Conservation (phyloP, 2,888 invertebrate species). For the Pseudococcus viburni region DNA sequence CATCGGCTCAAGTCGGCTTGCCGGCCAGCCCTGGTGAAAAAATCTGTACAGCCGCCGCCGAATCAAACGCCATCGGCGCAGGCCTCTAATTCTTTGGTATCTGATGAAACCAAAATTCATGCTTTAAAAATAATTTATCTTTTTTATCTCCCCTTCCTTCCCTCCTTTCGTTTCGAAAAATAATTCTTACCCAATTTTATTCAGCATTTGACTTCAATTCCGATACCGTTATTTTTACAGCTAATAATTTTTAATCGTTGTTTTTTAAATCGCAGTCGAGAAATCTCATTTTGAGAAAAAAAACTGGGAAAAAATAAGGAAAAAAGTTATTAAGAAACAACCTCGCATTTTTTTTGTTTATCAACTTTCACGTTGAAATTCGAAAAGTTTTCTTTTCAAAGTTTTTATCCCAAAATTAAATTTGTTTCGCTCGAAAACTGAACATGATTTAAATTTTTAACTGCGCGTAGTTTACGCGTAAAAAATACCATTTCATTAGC, state of each 20-base stretch:
- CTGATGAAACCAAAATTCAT: no score
- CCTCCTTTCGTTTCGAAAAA: no score
- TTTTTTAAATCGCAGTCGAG: not conserved
- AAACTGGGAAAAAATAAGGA: not conserved
- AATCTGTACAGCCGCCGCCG: no score
- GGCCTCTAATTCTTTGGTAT: no score
- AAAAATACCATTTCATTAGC: slow-evolving; percentile 40
- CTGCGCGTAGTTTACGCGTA: slow-evolving; percentile 29
- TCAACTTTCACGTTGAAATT: slow-evolving; percentile 11
- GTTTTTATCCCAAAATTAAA: slow-evolving; percentile 29
- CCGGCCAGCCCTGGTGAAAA: no score
- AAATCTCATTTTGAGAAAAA: not conserved
- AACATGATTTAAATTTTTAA: slow-evolving; percentile 47
- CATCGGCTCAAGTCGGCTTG: no score
- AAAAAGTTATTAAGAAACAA: not conserved
- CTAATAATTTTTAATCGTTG: not conserved
- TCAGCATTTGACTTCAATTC: not conserved
- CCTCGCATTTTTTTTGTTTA: not conserved
- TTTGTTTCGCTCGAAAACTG: slow-evolving; percentile 47
- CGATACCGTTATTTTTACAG: not conserved
- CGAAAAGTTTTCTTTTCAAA: slow-evolving; percentile 24
- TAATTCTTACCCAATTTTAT: no score
- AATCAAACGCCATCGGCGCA: no score
- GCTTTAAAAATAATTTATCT: no score
- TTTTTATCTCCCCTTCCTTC: no score